Conservation (phyloP, 1,140 invertebrate genomes). For the Heterodera carotae region DNA sequence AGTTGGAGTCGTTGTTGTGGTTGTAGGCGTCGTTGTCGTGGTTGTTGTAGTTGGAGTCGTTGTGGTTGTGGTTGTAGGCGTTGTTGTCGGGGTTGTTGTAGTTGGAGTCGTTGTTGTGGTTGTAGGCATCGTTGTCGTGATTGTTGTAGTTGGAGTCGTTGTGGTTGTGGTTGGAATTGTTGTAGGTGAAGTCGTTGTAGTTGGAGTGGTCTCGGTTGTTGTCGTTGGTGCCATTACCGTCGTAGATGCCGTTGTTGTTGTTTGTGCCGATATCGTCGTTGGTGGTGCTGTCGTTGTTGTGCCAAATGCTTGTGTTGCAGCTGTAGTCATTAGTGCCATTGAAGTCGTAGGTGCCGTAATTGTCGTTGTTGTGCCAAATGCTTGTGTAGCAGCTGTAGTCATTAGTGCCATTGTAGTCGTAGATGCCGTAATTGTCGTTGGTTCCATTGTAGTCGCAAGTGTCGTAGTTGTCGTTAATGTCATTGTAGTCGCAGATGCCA, state of each 20-base stretch:
- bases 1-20: neutral
- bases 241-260: neutral
- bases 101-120: neutral
- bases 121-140: neutral
- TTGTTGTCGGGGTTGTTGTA: neutral
- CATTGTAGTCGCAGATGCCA: no score
- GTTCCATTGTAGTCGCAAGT: no score
- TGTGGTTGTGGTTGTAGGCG: neutral
- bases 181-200: no score
- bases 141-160: neutral
- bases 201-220: constrained; percentile 1
- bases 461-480: no score
- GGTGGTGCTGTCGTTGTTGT: no score
- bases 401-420: no score
- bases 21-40: neutral
- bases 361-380: no score
- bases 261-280: neutral
- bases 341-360: no score
- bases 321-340: no score
- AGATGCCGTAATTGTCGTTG: no score
- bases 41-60: neutral
- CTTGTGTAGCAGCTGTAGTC: no score
- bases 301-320: no score
- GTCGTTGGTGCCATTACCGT: neutral
- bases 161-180: constrained; percentile 7